Percentiles rank a stretch among this genome's conserved stretches.
phyloP scores from a whole-genome alignment of 1,140 invertebrate genomes.

The Myzus persicae region DNA sequence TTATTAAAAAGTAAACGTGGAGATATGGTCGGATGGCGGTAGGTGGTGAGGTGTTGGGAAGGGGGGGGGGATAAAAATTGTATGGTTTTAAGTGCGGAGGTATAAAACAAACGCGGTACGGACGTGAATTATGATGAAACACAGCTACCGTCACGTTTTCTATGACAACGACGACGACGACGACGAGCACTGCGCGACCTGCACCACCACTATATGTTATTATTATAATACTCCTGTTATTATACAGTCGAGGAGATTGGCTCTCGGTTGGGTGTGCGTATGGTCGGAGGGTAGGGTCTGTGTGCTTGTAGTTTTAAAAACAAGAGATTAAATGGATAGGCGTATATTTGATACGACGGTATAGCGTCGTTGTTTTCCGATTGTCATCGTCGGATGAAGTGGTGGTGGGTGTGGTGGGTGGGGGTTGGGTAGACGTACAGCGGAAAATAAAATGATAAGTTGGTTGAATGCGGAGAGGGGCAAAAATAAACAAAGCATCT shows the following conservation, averaged over 20 bases:
- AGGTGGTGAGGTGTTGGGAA: not conserved
- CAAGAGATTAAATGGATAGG: not conserved
- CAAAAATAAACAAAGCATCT: not conserved
- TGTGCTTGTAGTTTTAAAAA: not conserved
- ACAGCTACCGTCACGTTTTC: not conserved
- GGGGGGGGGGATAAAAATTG: not conserved
- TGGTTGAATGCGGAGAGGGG: not conserved
- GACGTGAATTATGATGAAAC: not conserved
- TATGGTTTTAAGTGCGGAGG: not conserved
- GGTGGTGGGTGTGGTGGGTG: too few relatives aligned
- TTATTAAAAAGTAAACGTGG: slow-evolving; percentile 31
- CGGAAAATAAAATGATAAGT: not conserved
- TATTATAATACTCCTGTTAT: not conserved
- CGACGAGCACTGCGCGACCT: not conserved
- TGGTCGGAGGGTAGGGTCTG: not conserved
- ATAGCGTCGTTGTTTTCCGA: too few relatives aligned
- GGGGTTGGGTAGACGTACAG: too few relatives aligned
- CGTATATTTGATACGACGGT: not conserved
- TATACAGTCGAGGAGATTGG: not conserved
- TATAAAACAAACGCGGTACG: not conserved
- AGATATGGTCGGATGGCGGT: not conserved
- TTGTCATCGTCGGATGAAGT: not conserved
- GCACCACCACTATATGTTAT: accelerated
- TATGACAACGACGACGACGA: not conserved
- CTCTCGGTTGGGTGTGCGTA: not conserved